Percentiles rank a stretch among this genome's conserved stretches.
These are phyloP conservation scores for Eupithecia vulgata DNA, from an alignment of 2,888 invertebrate species.

Conservation along the genomic window DNA sequence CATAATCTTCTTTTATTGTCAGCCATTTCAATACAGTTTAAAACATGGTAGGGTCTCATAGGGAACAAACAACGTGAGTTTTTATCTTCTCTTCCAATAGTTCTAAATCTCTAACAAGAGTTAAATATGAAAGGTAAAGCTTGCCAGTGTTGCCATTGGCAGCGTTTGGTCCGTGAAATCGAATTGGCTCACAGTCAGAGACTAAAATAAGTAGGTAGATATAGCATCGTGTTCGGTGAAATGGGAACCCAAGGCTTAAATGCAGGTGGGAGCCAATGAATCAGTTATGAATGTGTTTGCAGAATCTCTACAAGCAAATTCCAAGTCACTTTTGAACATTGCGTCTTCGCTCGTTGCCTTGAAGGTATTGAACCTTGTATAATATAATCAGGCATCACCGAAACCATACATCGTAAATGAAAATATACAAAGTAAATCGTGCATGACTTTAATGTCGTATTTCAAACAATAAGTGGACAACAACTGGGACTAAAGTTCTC, in stretches of 20 bases:
- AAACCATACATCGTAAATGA: not conserved
- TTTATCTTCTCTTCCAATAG: conserved; percentile 36
- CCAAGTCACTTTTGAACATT: conserved; percentile 11
- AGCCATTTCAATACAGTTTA: conserved; percentile 15
- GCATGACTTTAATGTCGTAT: not conserved
- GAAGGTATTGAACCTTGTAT: not conserved
- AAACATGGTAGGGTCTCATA: conserved; percentile 14
- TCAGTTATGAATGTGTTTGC: conserved; percentile 49
- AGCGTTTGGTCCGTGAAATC: conserved; percentile 74
- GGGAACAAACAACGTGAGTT: conserved; percentile 18
- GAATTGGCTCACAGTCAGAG: conserved; percentile 79
- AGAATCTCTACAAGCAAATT: conserved; percentile 34
- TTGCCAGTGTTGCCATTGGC: conserved; percentile 65
- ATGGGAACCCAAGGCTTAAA: conserved; percentile 55
- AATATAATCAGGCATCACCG: not conserved
- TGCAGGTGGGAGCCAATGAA: conserved; percentile 60
- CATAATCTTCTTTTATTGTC: conserved; percentile 12
- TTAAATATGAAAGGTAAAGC: conserved; percentile 56
- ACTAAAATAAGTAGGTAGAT: conserved; percentile 76
- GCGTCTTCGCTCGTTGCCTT: conserved; percentile 7
- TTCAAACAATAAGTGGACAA: not conserved
- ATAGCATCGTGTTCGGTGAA: conserved; percentile 62
- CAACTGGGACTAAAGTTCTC: too few relatives aligned
- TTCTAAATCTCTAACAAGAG: conserved; percentile 39
- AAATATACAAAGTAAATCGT: not conserved